Evolutionary conservation across 2,888 invertebrate genomes (phyloP).

Genomic region (Cephus pulcher): DNA sequence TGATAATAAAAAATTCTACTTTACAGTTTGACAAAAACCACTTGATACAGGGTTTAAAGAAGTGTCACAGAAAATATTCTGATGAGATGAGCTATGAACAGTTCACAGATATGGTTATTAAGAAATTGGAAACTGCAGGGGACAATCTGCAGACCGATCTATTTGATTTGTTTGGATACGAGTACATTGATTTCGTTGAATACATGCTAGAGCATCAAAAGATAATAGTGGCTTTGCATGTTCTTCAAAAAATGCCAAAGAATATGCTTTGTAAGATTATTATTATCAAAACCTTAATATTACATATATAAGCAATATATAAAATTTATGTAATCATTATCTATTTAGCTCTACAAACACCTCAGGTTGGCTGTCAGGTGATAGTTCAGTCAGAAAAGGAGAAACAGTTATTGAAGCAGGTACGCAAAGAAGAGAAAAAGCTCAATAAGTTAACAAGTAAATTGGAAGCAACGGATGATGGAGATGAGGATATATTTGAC

Average conservation of each 20-base stretch:
- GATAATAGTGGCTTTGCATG: conserved; percentile 40
- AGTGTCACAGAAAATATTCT: conserved; percentile 66
- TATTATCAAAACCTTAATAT: neutral
- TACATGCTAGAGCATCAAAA: conserved; percentile 54
- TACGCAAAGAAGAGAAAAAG: conserved; percentile 88
- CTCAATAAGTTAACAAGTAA: conserved; percentile 68
- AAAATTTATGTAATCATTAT: conserved; percentile 17
- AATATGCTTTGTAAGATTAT: conserved; percentile 9
- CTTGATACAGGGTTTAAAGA: conserved; percentile 70
- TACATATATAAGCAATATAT: neutral
- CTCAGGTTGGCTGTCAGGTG: conserved; percentile 83
- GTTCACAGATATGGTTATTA: conserved; percentile 72
- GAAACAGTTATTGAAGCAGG: conserved; percentile 79
- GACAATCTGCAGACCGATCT: conserved; percentile 83
- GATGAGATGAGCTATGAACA: conserved; percentile 70
- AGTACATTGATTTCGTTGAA: conserved; percentile 66
- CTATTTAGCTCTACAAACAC: conserved; percentile 67
- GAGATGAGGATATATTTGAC: conserved; percentile 68
- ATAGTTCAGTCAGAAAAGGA: conserved; percentile 88
- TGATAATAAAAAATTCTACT: neutral
- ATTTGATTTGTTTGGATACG: conserved; percentile 90
- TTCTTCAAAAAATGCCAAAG: conserved; percentile 35
- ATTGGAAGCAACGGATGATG: conserved; percentile 60
- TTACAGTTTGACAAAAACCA: conserved; percentile 71
- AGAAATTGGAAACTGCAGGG: conserved; percentile 69